These are phyloP conservation scores for Rhabditoides inermis DNA, from an alignment of 2,888 invertebrate genomes.

Conservation along the genomic window DNA sequence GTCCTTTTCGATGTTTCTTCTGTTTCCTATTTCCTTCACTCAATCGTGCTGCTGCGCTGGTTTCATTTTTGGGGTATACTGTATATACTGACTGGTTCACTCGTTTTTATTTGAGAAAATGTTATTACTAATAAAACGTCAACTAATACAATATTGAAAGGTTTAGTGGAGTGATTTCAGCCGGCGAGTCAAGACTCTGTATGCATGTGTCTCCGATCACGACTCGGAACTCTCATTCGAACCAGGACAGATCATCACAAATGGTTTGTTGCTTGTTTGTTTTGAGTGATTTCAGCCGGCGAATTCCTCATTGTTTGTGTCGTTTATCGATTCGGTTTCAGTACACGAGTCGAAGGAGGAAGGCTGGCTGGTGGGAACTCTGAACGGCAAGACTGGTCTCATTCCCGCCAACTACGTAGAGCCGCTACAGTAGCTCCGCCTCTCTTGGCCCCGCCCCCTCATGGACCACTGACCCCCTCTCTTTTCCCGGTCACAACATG, in stretches of 20 bases:
- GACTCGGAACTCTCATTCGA: slow-evolving; percentile 94
- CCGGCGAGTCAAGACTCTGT: slow-evolving; percentile 79
- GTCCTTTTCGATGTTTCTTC: too few relatives aligned
- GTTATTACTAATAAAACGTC: too few relatives aligned
- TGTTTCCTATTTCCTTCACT: too few relatives aligned
- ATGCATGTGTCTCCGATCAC: slow-evolving; percentile 89
- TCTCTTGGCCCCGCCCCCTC: too few relatives aligned
- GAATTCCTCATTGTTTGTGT: background rate
- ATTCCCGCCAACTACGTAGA: slow-evolving; percentile 49
- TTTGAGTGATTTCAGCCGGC: slow-evolving; percentile 6
- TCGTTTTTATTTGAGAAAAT: background rate
- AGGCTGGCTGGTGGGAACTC: slow-evolving; percentile 90
- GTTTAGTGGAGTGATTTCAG: slow-evolving; percentile 20
- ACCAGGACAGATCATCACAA: slow-evolving; percentile 92
- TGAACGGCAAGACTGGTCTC: slow-evolving; percentile 56
- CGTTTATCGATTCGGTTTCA: slow-evolving; percentile 54
- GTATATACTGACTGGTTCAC: background rate
- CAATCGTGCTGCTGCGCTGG: background rate
- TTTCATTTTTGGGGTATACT: background rate
- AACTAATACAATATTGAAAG: background rate
- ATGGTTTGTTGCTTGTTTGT: slow-evolving; percentile 65
- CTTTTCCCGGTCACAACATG: too few relatives aligned
- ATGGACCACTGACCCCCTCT: too few relatives aligned
- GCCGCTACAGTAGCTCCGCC: too few relatives aligned
- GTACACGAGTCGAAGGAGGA: slow-evolving; percentile 84